Conservation (phyloP, 2,888 invertebrate species). For the Corythucha ciliata region DNA sequence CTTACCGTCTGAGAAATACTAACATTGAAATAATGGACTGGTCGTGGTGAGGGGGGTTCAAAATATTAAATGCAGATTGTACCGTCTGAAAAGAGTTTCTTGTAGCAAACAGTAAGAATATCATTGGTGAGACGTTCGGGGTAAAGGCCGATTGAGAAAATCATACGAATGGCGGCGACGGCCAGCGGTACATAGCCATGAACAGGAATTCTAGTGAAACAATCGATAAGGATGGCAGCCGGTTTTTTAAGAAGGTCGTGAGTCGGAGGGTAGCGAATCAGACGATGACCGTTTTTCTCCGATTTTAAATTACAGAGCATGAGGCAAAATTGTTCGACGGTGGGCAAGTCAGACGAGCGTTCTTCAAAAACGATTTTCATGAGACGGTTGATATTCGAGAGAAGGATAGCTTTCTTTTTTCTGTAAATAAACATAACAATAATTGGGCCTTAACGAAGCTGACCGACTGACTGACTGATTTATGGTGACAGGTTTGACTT, state of each 20-base stretch:
- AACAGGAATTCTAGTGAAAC: slow-evolving; percentile 42
- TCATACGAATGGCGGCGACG: slow-evolving; percentile 49
- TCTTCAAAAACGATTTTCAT: background rate
- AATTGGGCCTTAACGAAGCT: too few relatives aligned
- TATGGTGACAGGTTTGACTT: too few relatives aligned
- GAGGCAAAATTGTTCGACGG: background rate
- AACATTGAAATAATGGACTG: background rate
- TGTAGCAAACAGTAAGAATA: slow-evolving; percentile 20
- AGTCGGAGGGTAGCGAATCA: slow-evolving; percentile 42
- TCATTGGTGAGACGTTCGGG: slow-evolving; percentile 26
- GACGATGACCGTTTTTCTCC: background rate
- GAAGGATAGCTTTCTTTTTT: slow-evolving; percentile 2
- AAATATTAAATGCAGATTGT: too few relatives aligned
- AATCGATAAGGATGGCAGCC: slow-evolving; percentile 44
- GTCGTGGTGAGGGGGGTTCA: too few relatives aligned
- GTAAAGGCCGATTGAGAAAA: slow-evolving; percentile 41
- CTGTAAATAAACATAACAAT: too few relatives aligned
- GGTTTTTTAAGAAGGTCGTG: slow-evolving; percentile 49
- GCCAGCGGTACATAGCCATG: slow-evolving; percentile 50
- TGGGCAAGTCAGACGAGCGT: background rate
- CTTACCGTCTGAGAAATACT: too few relatives aligned
- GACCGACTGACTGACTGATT: too few relatives aligned
- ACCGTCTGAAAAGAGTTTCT: too few relatives aligned
- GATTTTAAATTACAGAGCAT: too few relatives aligned
- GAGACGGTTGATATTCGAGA: too few relatives aligned